These are phyloP conservation scores for Teleiodes luculella DNA, from an alignment of 2,888 invertebrate genomes.

Conservation along the genomic window DNA sequence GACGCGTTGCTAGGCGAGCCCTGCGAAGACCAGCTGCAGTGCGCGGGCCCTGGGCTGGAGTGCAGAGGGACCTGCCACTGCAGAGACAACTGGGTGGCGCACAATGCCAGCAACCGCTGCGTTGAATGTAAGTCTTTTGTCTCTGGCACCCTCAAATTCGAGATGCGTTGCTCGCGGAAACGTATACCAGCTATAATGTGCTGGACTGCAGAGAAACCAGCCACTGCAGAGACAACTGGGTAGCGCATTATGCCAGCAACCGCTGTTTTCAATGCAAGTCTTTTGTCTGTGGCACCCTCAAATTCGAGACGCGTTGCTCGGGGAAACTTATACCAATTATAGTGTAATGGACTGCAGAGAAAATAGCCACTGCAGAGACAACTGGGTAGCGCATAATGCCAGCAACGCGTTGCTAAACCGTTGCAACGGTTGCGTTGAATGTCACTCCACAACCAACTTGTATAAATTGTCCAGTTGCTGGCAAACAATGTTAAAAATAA, in stretches of 20 bases:
- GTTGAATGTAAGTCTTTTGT: slow-evolving; percentile 53
- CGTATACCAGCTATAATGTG: slow-evolving; percentile 67
- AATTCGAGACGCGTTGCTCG: slow-evolving; percentile 62
- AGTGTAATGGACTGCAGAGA: slow-evolving; percentile 65
- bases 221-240: slow-evolving; percentile 61
- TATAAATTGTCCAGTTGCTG: no score
- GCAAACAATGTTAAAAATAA: no score
- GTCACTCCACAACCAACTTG: no score
- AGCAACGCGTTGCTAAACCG: no score
- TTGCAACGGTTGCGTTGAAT: no score
- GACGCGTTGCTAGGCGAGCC: slow-evolving; percentile 62
- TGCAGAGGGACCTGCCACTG: slow-evolving; percentile 68
- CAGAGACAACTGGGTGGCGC: slow-evolving; percentile 57
- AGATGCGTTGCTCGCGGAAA: slow-evolving; percentile 65
- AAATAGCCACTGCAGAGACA: slow-evolving; percentile 61
- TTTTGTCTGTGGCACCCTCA: no score
- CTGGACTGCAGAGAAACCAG: slow-evolving; percentile 66
- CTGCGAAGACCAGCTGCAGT: slow-evolving; percentile 70
- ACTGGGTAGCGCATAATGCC: slow-evolving; percentile 61
- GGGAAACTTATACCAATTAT: slow-evolving; percentile 68
- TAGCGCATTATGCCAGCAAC: slow-evolving; percentile 58
- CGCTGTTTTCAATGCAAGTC: slow-evolving; percentile 64
- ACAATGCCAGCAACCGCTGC: slow-evolving; percentile 60
- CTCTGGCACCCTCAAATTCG: no score
- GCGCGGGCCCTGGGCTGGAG: slow-evolving; percentile 64